Base-by-base conservation (phyloP, 2,797 vertebrate genomes). In the Phaenicophaeus curvirostris region DNA sequence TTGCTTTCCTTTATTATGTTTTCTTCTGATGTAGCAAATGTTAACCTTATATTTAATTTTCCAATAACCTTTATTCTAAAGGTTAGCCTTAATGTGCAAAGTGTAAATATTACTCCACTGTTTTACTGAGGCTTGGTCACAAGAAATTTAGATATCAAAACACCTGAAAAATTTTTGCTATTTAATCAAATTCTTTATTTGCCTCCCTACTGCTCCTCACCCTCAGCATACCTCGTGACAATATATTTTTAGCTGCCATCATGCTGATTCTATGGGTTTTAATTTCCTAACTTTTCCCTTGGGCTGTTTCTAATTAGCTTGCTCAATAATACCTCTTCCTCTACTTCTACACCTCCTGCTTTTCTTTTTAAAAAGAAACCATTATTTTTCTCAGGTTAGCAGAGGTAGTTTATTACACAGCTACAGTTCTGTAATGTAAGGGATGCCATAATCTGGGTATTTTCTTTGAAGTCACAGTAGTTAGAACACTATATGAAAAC, bases 201-300 rank as follows among this genome's bases (percentile, higher is more conserved):
- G 74, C 53, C 27, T 93, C 68, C 68, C 94, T 77, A 57, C 91
- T 2, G 44, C 65, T 92, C 33, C 35, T 31, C 42, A 89, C 57
- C 54, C 61, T 79, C 4, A 3, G 57, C 3, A 8, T 80, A 85
- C 76, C 59, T 85, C 93, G 63, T 30, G 76, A 92, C 6, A 20
- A 82, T 65, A 28, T 90, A 94, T 93, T 94, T 94, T 94, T 95
- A 92, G 95, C 92, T 87, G 55, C 86, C 3, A 1, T 90, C 86
- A 74, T 65, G 92, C 93, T 88, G 95, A 90, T 94, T 96, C 84
- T 85, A 61, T 54, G 77, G 21, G 37, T 61, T 96, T 95, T 92
- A 90, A 95, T 96, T 96, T 95, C 93, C 93, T 95, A 95, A 94
- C 63, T 87, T 87, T 89, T 89, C 96, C 93, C 94, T 82, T 74